A percentile compares a stretch with the other conserved stretches of the same genome.
These are phyloP conservation scores for Bombyx huttoni DNA, from an alignment of 2,888 invertebrate species.

Conservation along the genomic window DNA sequence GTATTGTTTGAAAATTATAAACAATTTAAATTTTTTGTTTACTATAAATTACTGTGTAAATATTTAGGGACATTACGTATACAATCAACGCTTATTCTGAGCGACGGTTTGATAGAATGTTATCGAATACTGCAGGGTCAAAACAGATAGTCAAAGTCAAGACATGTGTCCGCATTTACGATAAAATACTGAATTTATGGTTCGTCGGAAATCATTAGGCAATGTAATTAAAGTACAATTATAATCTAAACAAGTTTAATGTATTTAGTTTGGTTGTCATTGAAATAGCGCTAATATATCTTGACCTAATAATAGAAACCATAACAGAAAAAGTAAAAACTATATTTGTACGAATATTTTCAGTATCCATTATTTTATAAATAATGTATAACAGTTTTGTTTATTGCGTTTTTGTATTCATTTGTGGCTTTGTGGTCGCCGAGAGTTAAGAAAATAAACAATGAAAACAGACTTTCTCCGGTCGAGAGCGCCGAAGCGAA, in stretches of 20 bases:
- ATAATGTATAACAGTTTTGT: too few relatives aligned
- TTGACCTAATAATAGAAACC: too few relatives aligned
- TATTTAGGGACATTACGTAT: slow-evolving; percentile 9
- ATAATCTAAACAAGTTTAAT: background rate
- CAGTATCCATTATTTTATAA: too few relatives aligned
- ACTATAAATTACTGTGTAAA: background rate
- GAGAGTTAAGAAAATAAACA: background rate
- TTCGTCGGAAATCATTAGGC: slow-evolving; percentile 4
- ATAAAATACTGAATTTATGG: slow-evolving; percentile 11
- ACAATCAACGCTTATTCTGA: background rate
- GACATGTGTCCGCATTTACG: slow-evolving; percentile 22
- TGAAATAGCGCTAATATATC: too few relatives aligned
- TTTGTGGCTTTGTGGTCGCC: too few relatives aligned
- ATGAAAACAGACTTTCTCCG: background rate
- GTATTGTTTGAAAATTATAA: slow-evolving; percentile 8
- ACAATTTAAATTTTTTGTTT: background rate
- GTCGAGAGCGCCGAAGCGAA: background rate
- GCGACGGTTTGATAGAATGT: slow-evolving; percentile 6
- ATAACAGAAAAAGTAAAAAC: too few relatives aligned
- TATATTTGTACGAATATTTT: too few relatives aligned
- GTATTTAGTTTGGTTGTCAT: background rate
- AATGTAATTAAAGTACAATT: background rate
- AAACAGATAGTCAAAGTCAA: slow-evolving; percentile 34
- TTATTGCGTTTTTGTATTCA: too few relatives aligned
- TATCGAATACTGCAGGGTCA: slow-evolving; percentile 41